Percentiles rank a stretch among this genome's conserved stretches.
Conservation (phyloP, 2,888 invertebrate genomes). For the Anorthoa munda region DNA sequence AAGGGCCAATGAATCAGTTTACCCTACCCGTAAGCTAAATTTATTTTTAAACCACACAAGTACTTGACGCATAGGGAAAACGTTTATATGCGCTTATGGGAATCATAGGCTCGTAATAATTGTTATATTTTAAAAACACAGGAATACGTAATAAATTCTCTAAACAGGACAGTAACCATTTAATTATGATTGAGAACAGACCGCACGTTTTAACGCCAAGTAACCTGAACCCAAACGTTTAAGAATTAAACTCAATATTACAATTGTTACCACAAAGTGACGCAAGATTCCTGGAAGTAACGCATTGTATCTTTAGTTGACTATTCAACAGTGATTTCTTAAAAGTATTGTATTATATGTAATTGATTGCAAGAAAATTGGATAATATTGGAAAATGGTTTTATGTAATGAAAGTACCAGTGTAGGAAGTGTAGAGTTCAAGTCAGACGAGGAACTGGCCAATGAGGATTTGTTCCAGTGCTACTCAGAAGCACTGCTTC, state of each 20-base stretch:
- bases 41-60: too few relatives aligned
- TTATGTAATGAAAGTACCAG: constrained; percentile 13
- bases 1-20: too few relatives aligned
- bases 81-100: background rate
- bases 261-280: constrained; percentile 1
- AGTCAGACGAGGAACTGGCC: constrained; percentile 76
- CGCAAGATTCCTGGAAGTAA: background rate
- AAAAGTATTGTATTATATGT: background rate
- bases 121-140: background rate
- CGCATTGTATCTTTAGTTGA: background rate
- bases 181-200: constrained; percentile 13
- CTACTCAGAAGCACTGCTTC: constrained; percentile 92
- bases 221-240: background rate
- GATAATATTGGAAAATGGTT: constrained; percentile 5
- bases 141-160: background rate
- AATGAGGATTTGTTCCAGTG: constrained; percentile 91
- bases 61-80: constrained; percentile 22
- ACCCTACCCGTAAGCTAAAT: too few relatives aligned
- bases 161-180: constrained; percentile 24
- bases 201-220: background rate
- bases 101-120: background rate
- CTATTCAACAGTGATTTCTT: background rate
- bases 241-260: constrained; percentile 12
- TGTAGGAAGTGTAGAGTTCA: constrained; percentile 47
- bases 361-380: background rate